These are phyloP conservation scores for Deroptyus accipitrinus DNA, from an alignment of 2,113 vertebrate genomes.

Conservation along the genomic window DNA sequence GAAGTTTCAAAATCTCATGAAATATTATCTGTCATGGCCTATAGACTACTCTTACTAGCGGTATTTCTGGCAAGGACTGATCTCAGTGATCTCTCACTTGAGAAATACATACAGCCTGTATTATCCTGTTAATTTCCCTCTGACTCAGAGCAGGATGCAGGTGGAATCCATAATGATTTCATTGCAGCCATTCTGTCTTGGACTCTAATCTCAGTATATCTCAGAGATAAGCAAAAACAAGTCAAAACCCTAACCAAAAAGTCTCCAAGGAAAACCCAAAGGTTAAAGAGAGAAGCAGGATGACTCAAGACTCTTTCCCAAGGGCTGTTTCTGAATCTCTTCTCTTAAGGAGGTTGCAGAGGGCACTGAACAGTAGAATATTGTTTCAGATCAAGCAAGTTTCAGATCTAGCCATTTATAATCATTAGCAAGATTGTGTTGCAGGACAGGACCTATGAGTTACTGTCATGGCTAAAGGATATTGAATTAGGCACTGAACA, in stretches of 20 bases:
- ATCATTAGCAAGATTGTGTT: neutral
- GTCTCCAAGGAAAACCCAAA: neutral
- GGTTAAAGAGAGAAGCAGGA: neutral
- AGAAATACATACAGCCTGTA: conserved; percentile 8
- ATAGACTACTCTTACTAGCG: neutral
- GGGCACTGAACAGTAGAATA: neutral
- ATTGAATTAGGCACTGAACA: conserved; percentile 21
- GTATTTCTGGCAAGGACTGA: conserved; percentile 25
- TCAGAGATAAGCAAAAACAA: conserved; percentile 32
- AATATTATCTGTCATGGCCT: neutral
- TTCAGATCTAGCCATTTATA: conserved; percentile 32
- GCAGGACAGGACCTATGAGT: neutral
- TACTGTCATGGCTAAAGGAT: conserved; percentile 6
- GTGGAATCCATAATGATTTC: conserved; percentile 29
- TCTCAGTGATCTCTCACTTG: conserved; percentile 22
- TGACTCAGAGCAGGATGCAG: conserved; percentile 35
- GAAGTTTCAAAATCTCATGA: neutral
- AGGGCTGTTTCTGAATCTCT: neutral
- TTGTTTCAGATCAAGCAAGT: conserved; percentile 6
- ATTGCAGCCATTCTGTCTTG: conserved; percentile 3
- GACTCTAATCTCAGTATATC: conserved; percentile 26
- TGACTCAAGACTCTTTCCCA: conserved; percentile 10
- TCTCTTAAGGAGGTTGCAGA: conserved; percentile 1
- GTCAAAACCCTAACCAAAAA: neutral
- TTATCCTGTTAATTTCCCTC: conserved; percentile 33